Base-by-base conservation (phyloP, 2,113 vertebrate genomes). In the Xyliphius kryptos region DNA sequence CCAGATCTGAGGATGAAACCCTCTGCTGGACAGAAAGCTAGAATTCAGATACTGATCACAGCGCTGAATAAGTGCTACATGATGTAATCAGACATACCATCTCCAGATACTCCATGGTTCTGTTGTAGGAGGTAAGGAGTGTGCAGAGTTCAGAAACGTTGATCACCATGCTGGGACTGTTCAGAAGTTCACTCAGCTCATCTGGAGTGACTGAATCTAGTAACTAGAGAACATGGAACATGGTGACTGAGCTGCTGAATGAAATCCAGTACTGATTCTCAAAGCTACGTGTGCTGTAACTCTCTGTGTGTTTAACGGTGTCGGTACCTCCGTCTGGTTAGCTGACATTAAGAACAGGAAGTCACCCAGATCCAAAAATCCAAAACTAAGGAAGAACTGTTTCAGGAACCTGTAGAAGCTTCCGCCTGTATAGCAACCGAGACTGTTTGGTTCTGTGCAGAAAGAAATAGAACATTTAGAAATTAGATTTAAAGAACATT, bases 181-280 rank as follows among this genome's bases (percentile, higher is more conserved):
- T 69, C 38, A 89, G 75, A 8, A 84, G 70, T n/a, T 47, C 41
- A 2, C 70, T 76, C 2, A 89, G 75, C 26, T 76, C 56, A 1
- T 72, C 68, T 0, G 61, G 69, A 60, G 81, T 56, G 6, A 88
- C 76, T 50, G 87, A 85, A 73, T 76, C 85, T 56, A 89, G 17
- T 70, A 88, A 58, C 87, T 88, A 16, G 11, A 43, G 40, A 43
- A 43, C 5, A 43, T 8, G 11, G 9, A 12, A 5, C 3, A 13
- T 13, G 14, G 1, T 51, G 19, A 22, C 10, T 51, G 7, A 86
- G 63, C 84, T 85, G 58, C n/a, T 70, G 56, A 16, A 66, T 40
- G 44, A 41, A 21, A 63, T 22, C 5, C 49, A 2, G 58, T n/a
- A 9, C 36, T 36, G 9, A 48, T 14, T 5, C 9, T 13, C 1